Evolutionary conservation across 2,113 vertebrate species (phyloP).

Genomic region (Solenodon paradoxus): DNA sequence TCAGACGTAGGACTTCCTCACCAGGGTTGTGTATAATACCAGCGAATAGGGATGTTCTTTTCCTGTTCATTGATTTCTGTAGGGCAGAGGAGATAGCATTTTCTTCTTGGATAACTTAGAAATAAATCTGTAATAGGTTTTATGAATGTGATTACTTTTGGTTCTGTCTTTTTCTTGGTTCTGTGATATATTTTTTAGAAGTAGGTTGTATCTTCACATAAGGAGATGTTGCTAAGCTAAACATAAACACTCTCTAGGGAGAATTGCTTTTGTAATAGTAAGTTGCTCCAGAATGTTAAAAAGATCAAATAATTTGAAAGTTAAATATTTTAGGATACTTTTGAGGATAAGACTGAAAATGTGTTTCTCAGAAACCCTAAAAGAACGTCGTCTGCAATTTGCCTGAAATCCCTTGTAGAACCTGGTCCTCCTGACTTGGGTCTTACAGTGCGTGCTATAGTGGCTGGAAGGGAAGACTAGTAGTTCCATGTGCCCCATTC

Average conservation of each 20-base stretch:
- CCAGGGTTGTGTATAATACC: background rate
- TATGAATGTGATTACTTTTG: background rate
- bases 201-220: background rate
- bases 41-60: background rate
- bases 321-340: background rate
- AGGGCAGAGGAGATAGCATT: background rate
- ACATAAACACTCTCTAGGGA: background rate
- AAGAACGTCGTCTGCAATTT: background rate
- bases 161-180: background rate
- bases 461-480: background rate
- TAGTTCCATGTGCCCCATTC: background rate
- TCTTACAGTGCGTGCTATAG: accelerated
- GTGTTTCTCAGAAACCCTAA: background rate
- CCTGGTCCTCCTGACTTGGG: background rate
- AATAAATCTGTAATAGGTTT: background rate
- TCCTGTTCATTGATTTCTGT: background rate
- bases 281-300: background rate
- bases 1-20: background rate
- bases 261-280: background rate
- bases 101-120: background rate
- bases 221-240: background rate
- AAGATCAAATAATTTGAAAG: background rate
- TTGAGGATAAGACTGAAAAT: background rate
- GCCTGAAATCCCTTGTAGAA: background rate
- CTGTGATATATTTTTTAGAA: background rate